These are phyloP conservation scores for Catajapyx aquilonaris DNA, from an alignment of 1,140 invertebrate genomes.

Conservation along the genomic window DNA sequence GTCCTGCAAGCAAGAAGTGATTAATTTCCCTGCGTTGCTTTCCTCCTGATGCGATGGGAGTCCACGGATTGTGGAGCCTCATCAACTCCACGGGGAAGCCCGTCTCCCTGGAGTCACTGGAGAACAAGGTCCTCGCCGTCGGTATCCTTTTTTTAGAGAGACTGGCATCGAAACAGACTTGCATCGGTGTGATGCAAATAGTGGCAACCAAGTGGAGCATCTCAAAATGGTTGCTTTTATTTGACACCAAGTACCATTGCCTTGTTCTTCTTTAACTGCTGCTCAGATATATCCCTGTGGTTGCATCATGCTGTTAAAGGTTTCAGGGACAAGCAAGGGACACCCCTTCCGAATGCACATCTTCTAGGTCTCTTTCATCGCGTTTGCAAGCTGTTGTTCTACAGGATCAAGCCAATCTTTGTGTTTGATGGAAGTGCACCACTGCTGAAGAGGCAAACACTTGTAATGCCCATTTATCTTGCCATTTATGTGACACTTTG, in stretches of 20 bases:
- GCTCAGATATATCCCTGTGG: conserved; percentile 96
- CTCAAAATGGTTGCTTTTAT: too few relatives aligned
- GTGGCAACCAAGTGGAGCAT: too few relatives aligned
- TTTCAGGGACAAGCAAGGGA: conserved; percentile 66
- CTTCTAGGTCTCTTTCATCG: conserved; percentile 78
- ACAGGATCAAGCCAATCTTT: conserved; percentile 90
- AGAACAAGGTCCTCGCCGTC: conserved; percentile 86
- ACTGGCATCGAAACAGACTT: too few relatives aligned
- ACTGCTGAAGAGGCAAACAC: conserved; percentile 71
- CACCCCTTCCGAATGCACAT: conserved; percentile 68
- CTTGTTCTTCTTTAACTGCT: too few relatives aligned
- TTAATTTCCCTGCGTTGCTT: too few relatives aligned
- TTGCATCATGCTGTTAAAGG: conserved; percentile 92
- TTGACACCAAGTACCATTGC: too few relatives aligned
- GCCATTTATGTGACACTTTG: too few relatives aligned
- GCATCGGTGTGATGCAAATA: too few relatives aligned
- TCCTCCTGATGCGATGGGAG: too few relatives aligned
- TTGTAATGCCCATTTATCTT: too few relatives aligned
- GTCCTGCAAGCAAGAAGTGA: too few relatives aligned
- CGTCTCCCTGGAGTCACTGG: conserved; percentile 77
- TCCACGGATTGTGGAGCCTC: conserved; percentile 88
- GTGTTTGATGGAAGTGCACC: conserved; percentile 97
- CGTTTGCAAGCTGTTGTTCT: conserved; percentile 90
- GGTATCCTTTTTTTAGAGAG: too few relatives aligned
- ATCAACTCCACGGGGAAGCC: conserved; percentile 76